Evolutionary conservation across 2,113 vertebrate species (phyloP), one percentile per base, ranked within the genome.

Genomic region (Collichthys lucidus): DNA sequence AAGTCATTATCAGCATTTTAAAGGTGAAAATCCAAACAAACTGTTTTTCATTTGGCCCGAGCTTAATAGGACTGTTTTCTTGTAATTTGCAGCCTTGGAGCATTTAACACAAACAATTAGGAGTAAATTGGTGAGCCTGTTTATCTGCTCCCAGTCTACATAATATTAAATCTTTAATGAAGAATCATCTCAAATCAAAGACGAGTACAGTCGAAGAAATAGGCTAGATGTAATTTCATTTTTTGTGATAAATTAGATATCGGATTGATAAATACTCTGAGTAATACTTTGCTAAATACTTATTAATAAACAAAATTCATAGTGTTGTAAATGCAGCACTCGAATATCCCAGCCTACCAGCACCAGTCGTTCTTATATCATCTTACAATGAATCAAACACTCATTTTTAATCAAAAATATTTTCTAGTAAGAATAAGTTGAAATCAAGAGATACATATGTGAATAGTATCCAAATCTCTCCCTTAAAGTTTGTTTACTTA

Each of bases 11-110:
- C 92, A 92, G 63, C 84, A 74, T 91, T 85, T 93, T 86, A 84
- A 92, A 94, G 90, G 87, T 88, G 83, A 92, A 92, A 88, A 87
- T 92, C 86, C 19, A 86, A 83, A 92, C 88, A 91, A 88, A 92
- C 85, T 77, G 91, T 92, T 94, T 91, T 91, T 88, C 67, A 93
- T 89, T 89, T 77, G 77, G 70, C 44, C 74, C 11, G 1, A 49
- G 59, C 50, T 65, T 89, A 84, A 84, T 89, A 82, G 82, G 79
- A 81, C 85, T 86, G 85, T 80, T 91, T 88, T 90, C 77, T 82
- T 83, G 70, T 87, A 77, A 87, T 82, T 85, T 88, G 80, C 77
- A 61, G 75, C 69, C 66, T 81, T 63, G 59, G 49, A 81, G 79
- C 81, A 73, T 88, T 90, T 87, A 91, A 84, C 77, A 89, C 55